These are phyloP conservation scores for Siniperca undulata DNA, from an alignment of 2,797 vertebrate species.

Conservation along the genomic window DNA sequence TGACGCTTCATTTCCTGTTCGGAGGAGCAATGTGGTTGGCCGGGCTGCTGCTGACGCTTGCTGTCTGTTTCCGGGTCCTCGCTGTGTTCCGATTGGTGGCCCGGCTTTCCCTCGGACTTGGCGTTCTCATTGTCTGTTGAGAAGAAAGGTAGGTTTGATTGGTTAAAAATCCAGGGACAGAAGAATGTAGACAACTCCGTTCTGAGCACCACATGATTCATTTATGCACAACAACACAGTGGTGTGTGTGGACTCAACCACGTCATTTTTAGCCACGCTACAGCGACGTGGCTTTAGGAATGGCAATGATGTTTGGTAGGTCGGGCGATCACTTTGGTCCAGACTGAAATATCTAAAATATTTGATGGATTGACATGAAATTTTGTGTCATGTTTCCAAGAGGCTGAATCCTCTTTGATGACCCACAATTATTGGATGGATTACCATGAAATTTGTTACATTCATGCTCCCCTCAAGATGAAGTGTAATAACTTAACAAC, in stretches of 20 bases:
- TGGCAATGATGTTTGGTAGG: too few relatives aligned
- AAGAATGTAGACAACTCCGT: not conserved
- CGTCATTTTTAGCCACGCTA: too few relatives aligned
- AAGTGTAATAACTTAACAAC: not conserved
- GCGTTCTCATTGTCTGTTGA: conserved; percentile 94
- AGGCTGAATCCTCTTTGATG: not conserved
- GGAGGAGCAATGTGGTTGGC: conserved; percentile 85
- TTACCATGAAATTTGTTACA: too few relatives aligned
- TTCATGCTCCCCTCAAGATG: too few relatives aligned
- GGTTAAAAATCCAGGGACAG: conserved; percentile 7
- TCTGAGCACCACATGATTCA: too few relatives aligned
- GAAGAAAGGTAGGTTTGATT: conserved; percentile 45
- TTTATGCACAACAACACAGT: not conserved
- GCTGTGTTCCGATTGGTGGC: conserved; percentile 93
- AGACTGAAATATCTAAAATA: not conserved
- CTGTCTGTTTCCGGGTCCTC: conserved; percentile 93
- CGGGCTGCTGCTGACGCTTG: conserved; percentile 90
- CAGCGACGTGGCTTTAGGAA: not conserved
- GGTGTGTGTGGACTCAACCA: not conserved
- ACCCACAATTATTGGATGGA: not conserved
- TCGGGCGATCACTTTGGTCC: not conserved
- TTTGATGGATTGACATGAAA: not conserved
- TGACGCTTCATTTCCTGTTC: conserved; percentile 95
- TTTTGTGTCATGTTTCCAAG: not conserved
- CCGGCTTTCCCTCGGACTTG: conserved; percentile 92